Evolutionary conservation across 1,140 invertebrate species (phyloP).

Genomic region (Zaprionus africanus): DNA sequence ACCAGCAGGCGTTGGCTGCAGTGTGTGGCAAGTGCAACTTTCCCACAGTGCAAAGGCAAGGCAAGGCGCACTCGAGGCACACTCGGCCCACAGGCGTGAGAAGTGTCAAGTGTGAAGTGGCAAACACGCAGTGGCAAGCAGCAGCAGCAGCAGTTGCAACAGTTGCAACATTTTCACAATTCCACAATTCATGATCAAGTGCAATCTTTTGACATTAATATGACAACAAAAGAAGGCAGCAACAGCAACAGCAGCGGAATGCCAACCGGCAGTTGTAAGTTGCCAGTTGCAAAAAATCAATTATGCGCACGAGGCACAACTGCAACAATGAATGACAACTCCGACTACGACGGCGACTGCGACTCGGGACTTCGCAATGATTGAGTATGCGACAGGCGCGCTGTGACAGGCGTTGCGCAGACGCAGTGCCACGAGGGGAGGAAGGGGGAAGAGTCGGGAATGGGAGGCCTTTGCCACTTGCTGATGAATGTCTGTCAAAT

Average conservation of each 20-base stretch:
- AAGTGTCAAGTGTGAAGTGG: conserved; percentile 63
- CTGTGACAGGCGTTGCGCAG: conserved; percentile 39
- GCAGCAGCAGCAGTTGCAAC: conserved; percentile 3
- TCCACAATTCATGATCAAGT: conserved; percentile 80
- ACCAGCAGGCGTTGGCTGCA: conserved; percentile 19
- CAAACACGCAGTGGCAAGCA: conserved; percentile 60
- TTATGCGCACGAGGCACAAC: conserved; percentile 73
- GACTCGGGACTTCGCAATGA: conserved; percentile 45
- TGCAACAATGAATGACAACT: conserved; percentile 51
- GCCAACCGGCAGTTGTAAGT: conserved; percentile 19
- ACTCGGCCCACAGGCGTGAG: conserved; percentile 20
- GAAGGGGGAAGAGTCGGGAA: neutral
- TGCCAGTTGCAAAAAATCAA: conserved; percentile 57
- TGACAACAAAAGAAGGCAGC: conserved; percentile 66
- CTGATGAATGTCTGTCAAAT: conserved; percentile 82
- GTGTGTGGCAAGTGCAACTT: conserved; percentile 33
- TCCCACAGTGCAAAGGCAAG: conserved; percentile 46
- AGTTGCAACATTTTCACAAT: conserved; percentile 34
- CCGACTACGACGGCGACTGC: conserved; percentile 20
- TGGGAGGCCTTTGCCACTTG: conserved; percentile 16
- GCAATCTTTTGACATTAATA: conserved; percentile 82
- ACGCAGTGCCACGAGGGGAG: conserved; percentile 42
- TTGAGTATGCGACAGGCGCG: conserved; percentile 73
- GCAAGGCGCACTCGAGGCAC: conserved; percentile 17
- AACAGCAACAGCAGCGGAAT: conserved; percentile 2